Evolutionary conservation across 2,113 vertebrate genomes (phyloP).

Genomic region (Elaphurus davidianus): DNA sequence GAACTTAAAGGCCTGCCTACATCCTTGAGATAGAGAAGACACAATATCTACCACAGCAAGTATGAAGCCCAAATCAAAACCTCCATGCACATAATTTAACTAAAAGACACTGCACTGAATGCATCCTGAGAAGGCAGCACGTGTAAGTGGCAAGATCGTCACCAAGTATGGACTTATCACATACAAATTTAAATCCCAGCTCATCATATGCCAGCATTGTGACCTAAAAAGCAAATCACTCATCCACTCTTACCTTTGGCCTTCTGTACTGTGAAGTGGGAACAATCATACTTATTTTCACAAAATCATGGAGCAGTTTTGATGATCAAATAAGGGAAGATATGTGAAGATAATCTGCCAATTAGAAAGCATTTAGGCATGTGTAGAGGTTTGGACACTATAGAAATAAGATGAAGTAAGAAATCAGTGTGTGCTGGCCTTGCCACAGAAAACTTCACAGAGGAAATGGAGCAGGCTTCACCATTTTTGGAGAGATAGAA

Average conservation of each 20-base stretch:
- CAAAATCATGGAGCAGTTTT: neutral
- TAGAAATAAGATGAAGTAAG: neutral
- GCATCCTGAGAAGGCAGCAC: neutral
- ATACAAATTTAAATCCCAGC: neutral
- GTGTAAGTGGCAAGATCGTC: neutral
- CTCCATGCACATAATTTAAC: neutral
- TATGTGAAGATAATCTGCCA: neutral
- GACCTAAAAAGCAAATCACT: neutral
- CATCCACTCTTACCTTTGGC: neutral
- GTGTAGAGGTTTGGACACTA: neutral
- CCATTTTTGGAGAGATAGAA: neutral
- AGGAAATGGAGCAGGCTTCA: neutral
- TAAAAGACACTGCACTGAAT: neutral
- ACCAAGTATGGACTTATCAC: neutral
- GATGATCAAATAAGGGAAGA: neutral
- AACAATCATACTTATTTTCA: neutral
- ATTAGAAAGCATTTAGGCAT: neutral
- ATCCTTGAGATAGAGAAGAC: neutral
- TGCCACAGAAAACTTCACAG: neutral
- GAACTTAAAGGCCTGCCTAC: neutral
- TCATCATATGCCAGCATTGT: neutral
- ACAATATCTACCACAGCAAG: neutral
- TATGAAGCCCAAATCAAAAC: neutral
- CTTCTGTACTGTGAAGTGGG: neutral
- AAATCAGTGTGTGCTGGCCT: neutral